phyloP scores from a whole-genome alignment of 1,140 invertebrate species.

The Berghia stephanieae region DNA sequence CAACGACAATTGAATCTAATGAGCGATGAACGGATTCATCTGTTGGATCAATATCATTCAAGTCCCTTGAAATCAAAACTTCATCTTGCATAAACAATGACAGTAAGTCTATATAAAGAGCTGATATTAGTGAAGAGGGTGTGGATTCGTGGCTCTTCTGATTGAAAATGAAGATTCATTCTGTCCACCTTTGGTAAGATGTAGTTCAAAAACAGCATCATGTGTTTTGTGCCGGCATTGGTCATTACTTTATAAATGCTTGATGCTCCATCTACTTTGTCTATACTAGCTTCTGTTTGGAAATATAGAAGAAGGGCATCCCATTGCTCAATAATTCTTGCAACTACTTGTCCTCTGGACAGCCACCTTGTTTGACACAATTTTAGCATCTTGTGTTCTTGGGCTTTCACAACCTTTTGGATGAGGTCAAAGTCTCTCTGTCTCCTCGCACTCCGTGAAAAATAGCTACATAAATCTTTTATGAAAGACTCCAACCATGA shows the following conservation, averaged over 20 bases:
- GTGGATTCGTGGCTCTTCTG: neutral
- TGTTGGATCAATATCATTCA: neutral
- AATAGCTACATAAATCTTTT: neutral
- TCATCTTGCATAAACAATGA: neutral
- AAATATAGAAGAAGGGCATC: neutral
- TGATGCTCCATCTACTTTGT: neutral
- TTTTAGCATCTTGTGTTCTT: neutral
- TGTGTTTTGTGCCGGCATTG: neutral
- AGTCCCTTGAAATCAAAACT: neutral
- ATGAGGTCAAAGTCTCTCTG: neutral
- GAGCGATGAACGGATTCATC: neutral
- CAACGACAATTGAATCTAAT: neutral
- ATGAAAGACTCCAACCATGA: constrained; percentile 1
- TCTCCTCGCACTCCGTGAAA: neutral
- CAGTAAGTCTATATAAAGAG: neutral
- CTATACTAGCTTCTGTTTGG: neutral
- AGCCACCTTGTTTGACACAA: constrained; percentile 2
- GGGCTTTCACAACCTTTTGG: neutral
- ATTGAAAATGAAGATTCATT: neutral
- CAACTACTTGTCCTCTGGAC: neutral
- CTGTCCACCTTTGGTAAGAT: neutral
- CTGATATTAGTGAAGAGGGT: neutral
- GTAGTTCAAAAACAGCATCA: neutral
- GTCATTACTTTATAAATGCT: neutral
- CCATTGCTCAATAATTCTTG: neutral